Conservation (phyloP, 2,797 vertebrate genomes). For the Microhierax caerulescens region DNA sequence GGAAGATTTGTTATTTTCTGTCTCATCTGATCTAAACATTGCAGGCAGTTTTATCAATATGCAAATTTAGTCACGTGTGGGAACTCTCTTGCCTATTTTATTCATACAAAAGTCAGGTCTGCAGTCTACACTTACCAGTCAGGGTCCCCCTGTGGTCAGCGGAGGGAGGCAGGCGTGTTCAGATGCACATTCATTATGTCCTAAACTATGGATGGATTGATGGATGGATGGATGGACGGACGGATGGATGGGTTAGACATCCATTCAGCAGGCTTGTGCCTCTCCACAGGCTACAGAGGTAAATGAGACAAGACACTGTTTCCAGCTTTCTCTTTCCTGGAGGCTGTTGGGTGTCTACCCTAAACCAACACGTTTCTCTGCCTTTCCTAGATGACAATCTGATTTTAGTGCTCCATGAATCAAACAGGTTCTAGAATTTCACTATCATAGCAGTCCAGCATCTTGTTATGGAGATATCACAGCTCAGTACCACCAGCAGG, state of each 20-base stretch:
- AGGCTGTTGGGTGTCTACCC: background rate
- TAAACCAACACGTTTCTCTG: background rate
- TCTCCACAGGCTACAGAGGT: background rate
- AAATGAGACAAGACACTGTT: background rate
- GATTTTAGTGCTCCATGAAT: background rate
- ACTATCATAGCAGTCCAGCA: background rate
- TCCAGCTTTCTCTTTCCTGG: background rate
- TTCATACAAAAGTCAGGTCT: background rate
- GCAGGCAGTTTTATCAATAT: background rate
- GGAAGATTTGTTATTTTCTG: background rate
- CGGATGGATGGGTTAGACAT: background rate
- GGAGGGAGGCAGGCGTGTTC: background rate
- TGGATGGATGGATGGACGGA: background rate
- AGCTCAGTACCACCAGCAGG: background rate
- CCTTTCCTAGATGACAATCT: fast-evolving
- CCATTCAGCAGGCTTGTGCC: background rate
- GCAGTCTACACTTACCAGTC: background rate
- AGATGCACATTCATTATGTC: fast-evolving
- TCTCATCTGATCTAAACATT: background rate
- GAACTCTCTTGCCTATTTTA: fast-evolving
- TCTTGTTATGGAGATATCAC: background rate
- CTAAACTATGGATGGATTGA: background rate
- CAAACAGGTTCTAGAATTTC: background rate
- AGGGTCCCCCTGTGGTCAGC: background rate
- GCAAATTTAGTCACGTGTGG: fast-evolving